Base-by-base conservation (phyloP, 2,113 vertebrate species). In the Coptodon bakossiorum region DNA sequence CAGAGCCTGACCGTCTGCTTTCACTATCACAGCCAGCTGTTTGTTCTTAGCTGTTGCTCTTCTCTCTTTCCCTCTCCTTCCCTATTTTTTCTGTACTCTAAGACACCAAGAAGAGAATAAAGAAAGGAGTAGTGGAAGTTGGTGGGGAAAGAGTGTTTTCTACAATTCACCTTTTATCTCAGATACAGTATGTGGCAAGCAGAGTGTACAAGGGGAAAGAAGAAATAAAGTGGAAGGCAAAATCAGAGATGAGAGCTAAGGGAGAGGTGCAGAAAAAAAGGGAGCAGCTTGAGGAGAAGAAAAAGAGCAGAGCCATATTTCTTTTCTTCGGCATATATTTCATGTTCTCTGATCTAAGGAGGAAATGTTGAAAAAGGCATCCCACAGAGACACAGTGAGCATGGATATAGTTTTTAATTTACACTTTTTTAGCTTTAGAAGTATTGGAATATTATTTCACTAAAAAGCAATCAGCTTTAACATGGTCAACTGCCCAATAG, bases 361-460 rank as follows among this genome's bases (percentile, higher is more conserved):
- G 85, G 90, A 92, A 95, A 93, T 89, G 88, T 90, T 91, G 73
- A 88, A 97, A 97, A 97, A 96, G 95, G 95, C 84, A 95, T 94
- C 93, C 95, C 91, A 91, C 90, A 96, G 96, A 98, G 96, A 96
- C 96, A 96, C 95, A 81, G 53, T 79, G 19, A 83, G 48, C 22
- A 71, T 36, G 12, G 34, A 76, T 71, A 29, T 38, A 85, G 66
- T 31, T 91, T 83, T 90, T 36, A 86, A 59, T 88, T 88, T 88
- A 63, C 45, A 68, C 52, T 73, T 85, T 89, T 89, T 27, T 45
- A 86, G 80, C 80, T 80, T 92, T 14, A 88, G 83, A 84, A 87
- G 80, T 88, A 53, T 1, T 78, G 45, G 29, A 78, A 34, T 52
- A 78, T 78, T 52, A 52, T 78, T 78, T 78, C 45, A 78, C 27